phyloP scores from a whole-genome alignment of 53 echinoderm and acorn worm genomes.

The Glandiceps talaboti region DNA sequence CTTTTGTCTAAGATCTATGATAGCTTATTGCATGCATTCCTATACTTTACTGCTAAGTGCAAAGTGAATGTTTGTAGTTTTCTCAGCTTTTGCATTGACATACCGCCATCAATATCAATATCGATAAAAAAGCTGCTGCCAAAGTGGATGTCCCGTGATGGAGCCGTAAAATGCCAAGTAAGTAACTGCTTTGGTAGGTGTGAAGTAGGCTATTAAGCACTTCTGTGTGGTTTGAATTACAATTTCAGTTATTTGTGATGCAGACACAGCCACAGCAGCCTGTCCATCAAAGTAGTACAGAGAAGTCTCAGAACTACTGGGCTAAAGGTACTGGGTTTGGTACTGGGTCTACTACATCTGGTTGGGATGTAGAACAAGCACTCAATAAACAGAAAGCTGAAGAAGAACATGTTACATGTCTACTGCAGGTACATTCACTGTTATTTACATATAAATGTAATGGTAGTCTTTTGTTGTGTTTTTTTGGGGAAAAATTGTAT shows the following conservation, averaged over 20 bases:
- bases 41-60: too few relatives aligned
- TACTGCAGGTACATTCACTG: slow-evolving; percentile 67
- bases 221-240: not conserved
- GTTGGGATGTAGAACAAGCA: slow-evolving; percentile 99
- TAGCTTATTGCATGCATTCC: too few relatives aligned
- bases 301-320: slow-evolving; percentile 92
- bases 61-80: too few relatives aligned
- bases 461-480: too few relatives aligned
- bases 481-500: too few relatives aligned
- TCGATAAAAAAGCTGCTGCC: too few relatives aligned
- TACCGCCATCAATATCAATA: too few relatives aligned
- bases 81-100: too few relatives aligned
- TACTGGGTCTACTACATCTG: slow-evolving; percentile 91
- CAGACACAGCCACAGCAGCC: not conserved
- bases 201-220: not conserved
- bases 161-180: not conserved
- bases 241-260: not conserved
- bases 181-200: not conserved
- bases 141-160: too few relatives aligned
- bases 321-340: slow-evolving; percentile 98
- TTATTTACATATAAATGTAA: too few relatives aligned
- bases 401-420: slow-evolving; percentile 95
- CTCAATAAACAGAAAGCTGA: slow-evolving; percentile 92
- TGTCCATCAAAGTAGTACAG: not conserved
- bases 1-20: too few relatives aligned